These are phyloP conservation scores for Oncorhynchus clarkii DNA, from an alignment of 2,113 vertebrate species.

Conservation along the genomic window DNA sequence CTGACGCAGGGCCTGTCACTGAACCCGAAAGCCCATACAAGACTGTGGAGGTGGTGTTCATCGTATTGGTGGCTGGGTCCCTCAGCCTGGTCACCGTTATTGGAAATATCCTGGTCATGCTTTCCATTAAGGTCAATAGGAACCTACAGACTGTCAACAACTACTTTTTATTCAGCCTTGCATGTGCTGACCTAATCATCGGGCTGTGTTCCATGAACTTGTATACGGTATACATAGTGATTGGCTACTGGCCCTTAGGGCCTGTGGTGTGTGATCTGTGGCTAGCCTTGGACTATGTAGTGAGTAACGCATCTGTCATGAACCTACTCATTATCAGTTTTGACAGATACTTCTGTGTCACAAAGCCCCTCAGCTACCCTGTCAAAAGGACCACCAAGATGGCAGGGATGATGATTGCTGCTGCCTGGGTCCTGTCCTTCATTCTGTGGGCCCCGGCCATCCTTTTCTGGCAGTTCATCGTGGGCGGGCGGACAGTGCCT, in stretches of 20 bases:
- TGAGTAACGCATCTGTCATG: slow-evolving; percentile 98
- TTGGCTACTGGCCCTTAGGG: slow-evolving; percentile 96
- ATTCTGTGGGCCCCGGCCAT: slow-evolving; percentile 98
- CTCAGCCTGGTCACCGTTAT: slow-evolving; percentile 96
- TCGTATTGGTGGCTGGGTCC: slow-evolving; percentile 93
- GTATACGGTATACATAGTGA: slow-evolving; percentile 97
- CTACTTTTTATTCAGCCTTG: slow-evolving; percentile 97
- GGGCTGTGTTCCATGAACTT: slow-evolving; percentile 99
- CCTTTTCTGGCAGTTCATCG: slow-evolving; percentile 99
- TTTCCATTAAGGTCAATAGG: slow-evolving; percentile 97
- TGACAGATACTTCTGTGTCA: slow-evolving; percentile 98
- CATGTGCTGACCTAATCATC: slow-evolving; percentile 97
- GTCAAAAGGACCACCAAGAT: slow-evolving; percentile 97
- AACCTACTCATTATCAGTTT: slow-evolving; percentile 99
- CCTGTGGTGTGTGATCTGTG: slow-evolving; percentile 97
- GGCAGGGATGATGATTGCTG: slow-evolving; percentile 98
- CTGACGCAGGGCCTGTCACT: slow-evolving; percentile 71
- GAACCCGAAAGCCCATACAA: slow-evolving; percentile 87
- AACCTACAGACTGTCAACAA: slow-evolving; percentile 98
- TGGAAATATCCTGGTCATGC: slow-evolving; percentile 97
- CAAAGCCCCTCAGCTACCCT: slow-evolving; percentile 95
- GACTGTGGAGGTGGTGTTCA: slow-evolving; percentile 97
- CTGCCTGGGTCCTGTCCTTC: slow-evolving; percentile 96
- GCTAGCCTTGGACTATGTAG: slow-evolving; percentile 97
- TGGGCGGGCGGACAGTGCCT: slow-evolving; percentile 91